Conservation (phyloP, 1,140 invertebrate genomes). For the Drosophila nasuta region DNA sequence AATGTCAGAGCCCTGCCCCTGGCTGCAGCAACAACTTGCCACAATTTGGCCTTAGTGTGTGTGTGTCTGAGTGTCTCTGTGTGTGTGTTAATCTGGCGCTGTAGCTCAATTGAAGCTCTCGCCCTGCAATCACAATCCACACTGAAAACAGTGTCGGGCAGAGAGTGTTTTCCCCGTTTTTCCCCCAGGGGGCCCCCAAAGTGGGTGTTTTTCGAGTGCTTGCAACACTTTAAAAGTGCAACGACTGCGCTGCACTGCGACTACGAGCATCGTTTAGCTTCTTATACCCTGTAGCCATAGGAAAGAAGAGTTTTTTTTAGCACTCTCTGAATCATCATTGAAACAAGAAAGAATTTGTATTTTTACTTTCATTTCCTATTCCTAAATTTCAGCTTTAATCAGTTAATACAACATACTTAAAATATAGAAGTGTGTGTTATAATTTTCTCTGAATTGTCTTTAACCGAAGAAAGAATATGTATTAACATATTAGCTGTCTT, state of each 20-base stretch:
- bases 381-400: too few species aligned
- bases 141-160: background rate
- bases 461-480: too few species aligned
- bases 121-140: slow-evolving; percentile 38
- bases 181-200: slow-evolving; percentile 11
- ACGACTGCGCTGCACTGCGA: slow-evolving; percentile 41
- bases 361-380: too few species aligned
- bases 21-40: slow-evolving; percentile 39
- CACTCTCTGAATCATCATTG: too few species aligned
- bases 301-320: too few species aligned
- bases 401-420: too few species aligned
- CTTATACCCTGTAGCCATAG: too few species aligned
- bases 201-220: slow-evolving; percentile 63
- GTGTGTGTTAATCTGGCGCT: slow-evolving; percentile 52
- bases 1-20: slow-evolving; percentile 60
- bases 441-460: too few species aligned
- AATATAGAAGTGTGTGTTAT: too few species aligned
- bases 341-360: too few species aligned
- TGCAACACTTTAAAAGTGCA: slow-evolving; percentile 74
- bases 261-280: too few species aligned
- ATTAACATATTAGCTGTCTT: too few species aligned
- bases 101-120: slow-evolving; percentile 61
- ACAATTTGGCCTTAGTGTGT: slow-evolving; percentile 33
- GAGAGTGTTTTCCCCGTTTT: background rate
- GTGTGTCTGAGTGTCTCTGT: background rate